These are phyloP conservation scores for Pterois miles DNA, from an alignment of 2,797 vertebrate genomes.

Conservation along the genomic window DNA sequence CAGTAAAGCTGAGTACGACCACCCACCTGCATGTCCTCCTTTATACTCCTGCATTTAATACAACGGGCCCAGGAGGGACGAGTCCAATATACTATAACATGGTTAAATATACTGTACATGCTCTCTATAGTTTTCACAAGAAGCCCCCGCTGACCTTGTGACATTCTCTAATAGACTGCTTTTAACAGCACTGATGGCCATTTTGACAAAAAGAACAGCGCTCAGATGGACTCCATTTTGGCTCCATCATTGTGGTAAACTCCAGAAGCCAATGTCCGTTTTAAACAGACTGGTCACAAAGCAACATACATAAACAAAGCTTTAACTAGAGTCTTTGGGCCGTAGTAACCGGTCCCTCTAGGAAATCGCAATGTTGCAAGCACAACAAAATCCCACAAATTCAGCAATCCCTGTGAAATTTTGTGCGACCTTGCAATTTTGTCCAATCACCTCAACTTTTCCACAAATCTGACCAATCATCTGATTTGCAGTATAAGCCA, in stretches of 20 bases:
- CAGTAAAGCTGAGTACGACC: constrained; percentile 52
- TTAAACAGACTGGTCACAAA: constrained; percentile 6
- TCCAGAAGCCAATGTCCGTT: not conserved
- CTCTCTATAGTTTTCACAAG: constrained; percentile 29
- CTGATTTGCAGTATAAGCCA: too few relatives aligned
- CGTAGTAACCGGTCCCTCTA: too few relatives aligned
- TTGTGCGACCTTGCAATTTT: too few relatives aligned
- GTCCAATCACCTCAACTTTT: too few relatives aligned
- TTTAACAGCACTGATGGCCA: constrained; percentile 29
- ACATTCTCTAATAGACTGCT: constrained; percentile 22
- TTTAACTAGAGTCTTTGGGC: constrained; percentile 21
- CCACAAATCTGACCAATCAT: fast-evolving
- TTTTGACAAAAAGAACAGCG: constrained; percentile 24
- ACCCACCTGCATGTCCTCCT: constrained; percentile 68
- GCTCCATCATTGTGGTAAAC: constrained; percentile 12
- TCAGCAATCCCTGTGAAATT: too few relatives aligned
- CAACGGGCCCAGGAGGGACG: constrained; percentile 12
- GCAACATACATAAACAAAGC: not conserved
- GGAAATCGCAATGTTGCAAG: too few relatives aligned
- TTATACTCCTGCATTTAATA: constrained; percentile 35
- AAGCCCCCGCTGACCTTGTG: constrained; percentile 25
- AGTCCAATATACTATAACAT: constrained; percentile 20
- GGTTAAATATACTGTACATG: constrained; percentile 41
- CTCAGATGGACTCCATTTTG: constrained; percentile 12
- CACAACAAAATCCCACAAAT: too few relatives aligned